Evolutionary conservation across 2,888 invertebrate genomes (phyloP).

Genomic region (Sminthurinus aureus): DNA sequence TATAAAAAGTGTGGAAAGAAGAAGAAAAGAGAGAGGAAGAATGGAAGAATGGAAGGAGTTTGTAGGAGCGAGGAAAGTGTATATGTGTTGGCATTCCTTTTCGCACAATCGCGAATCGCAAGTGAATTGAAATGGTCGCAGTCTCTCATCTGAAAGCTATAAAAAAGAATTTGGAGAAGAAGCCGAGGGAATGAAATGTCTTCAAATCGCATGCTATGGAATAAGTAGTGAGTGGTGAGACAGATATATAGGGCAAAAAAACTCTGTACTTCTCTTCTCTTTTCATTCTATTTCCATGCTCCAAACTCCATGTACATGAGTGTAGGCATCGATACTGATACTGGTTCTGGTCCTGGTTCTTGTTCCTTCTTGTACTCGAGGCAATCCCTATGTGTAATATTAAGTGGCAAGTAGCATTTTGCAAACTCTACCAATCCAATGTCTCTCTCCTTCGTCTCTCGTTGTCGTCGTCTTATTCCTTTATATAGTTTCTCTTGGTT

Average conservation of each 20-base stretch:
- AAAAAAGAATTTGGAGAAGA: slow-evolving; percentile 13
- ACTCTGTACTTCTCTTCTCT: no score
- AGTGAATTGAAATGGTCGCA: slow-evolving; percentile 14
- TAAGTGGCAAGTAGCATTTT: slow-evolving; percentile 22
- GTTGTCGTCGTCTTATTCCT: not conserved
- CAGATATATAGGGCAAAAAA: not conserved
- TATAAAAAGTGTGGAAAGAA: not conserved
- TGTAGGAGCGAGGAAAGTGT: not conserved
- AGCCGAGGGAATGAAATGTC: slow-evolving; percentile 1
- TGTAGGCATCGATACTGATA: no score
- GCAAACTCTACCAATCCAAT: slow-evolving; percentile 20
- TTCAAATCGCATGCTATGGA: not conserved
- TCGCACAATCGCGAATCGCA: not conserved
- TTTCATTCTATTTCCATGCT: no score
- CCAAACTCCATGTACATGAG: no score
- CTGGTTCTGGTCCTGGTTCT: no score
- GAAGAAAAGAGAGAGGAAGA: not conserved
- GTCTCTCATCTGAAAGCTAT: slow-evolving; percentile 31
- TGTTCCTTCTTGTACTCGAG: no score
- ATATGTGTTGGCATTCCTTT: not conserved
- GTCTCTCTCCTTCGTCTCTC: not conserved
- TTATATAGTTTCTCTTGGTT: not conserved
- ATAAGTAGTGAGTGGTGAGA: not conserved
- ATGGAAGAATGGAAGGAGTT: not conserved
- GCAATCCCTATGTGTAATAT: slow-evolving; percentile 15